Percentiles rank a stretch among this genome's conserved stretches.
Conservation (phyloP, 2,113 vertebrate genomes). For the Heterotis niloticus region DNA sequence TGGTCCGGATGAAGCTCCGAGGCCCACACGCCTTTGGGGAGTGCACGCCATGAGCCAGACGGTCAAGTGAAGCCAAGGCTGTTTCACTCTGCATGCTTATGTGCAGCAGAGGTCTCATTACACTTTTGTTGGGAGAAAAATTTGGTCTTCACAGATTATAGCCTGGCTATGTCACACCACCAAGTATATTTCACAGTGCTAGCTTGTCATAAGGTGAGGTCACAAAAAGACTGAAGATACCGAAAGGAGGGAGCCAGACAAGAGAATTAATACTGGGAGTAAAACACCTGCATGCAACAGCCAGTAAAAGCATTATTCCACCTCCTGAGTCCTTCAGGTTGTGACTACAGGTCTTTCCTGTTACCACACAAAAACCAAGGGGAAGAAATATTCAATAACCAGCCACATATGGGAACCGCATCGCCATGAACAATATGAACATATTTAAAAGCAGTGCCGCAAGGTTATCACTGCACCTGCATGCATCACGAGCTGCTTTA, state of each 20-base stretch:
- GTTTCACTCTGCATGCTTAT: too few relatives aligned
- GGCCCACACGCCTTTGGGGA: too few relatives aligned
- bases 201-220: conserved; percentile 1
- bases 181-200: conserved; percentile 11
- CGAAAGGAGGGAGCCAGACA: not conserved
- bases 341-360: not conserved
- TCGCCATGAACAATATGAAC: not conserved
- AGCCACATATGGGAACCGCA: not conserved
- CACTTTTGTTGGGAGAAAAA: too few relatives aligned
- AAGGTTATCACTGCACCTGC: conserved; percentile 1
- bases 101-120: too few relatives aligned
- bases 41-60: too few relatives aligned
- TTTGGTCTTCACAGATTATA: not conserved
- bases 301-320: conserved; percentile 2
- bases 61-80: too few relatives aligned
- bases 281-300: not conserved
- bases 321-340: not conserved
- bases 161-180: conserved; percentile 4
- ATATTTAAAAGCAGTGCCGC: conserved; percentile 10
- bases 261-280: not conserved
- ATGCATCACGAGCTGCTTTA: not conserved
- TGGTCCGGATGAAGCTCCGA: too few relatives aligned
- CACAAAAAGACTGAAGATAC: not conserved
- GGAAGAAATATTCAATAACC: not conserved
- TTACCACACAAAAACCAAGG: not conserved